A percentile compares a stretch with the other conserved stretches of the same genome.
These are phyloP conservation scores for Gopherus evgoodei DNA, from an alignment of 2,113 vertebrate species.

Conservation along the genomic window DNA sequence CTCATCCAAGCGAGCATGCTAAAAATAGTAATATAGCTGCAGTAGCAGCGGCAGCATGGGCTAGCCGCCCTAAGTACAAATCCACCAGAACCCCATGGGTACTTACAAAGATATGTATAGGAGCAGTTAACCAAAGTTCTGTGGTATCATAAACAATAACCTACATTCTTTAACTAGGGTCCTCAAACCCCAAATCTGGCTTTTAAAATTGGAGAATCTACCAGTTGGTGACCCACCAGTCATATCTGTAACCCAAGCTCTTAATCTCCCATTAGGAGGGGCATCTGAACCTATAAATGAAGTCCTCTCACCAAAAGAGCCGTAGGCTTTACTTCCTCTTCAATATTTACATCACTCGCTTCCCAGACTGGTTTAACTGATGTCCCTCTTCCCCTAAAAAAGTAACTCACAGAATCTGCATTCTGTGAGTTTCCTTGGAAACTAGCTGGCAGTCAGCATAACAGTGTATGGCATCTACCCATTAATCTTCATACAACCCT, in stretches of 20 bases:
- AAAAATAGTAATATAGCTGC: background rate
- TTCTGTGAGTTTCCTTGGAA: background rate
- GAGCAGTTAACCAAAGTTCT: background rate
- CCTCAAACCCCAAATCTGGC: background rate
- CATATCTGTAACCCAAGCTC: background rate
- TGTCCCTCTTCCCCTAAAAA: background rate
- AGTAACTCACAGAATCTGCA: background rate
- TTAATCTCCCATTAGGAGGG: background rate
- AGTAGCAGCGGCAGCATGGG: background rate
- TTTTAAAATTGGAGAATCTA: background rate
- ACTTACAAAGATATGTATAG: background rate
- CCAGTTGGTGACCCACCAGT: background rate
- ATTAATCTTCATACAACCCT: background rate
- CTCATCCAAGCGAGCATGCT: background rate
- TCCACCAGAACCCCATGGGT: background rate
- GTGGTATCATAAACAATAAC: background rate
- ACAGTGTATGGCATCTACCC: background rate
- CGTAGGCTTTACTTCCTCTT: background rate
- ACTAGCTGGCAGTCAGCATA: background rate
- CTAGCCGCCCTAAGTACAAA: background rate
- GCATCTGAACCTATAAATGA: background rate
- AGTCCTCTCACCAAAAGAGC: background rate
- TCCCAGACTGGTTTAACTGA: background rate
- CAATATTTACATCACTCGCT: background rate
- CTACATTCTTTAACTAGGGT: background rate